Percentiles rank a stretch among this genome's conserved stretches.
These are phyloP conservation scores for Biston betularia DNA, from an alignment of 2,888 invertebrate species.

Conservation along the genomic window DNA sequence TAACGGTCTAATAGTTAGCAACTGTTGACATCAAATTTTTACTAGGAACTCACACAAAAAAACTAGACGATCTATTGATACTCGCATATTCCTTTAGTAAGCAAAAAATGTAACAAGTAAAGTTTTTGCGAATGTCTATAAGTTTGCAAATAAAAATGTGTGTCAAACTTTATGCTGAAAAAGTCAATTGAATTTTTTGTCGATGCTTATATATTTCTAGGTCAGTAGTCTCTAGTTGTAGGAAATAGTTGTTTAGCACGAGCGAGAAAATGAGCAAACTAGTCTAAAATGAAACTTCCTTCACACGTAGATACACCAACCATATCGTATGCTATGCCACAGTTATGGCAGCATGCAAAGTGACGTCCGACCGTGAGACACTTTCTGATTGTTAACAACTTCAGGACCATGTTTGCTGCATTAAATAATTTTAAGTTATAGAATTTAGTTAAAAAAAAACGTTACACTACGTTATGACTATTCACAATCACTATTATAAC, in stretches of 20 bases:
- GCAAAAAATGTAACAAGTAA: constrained; percentile 32
- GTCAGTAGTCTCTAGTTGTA: constrained; percentile 24
- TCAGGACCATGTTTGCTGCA: too few species aligned
- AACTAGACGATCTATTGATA: constrained; percentile 5
- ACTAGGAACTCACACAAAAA: constrained; percentile 16
- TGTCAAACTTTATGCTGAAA: constrained; percentile 47
- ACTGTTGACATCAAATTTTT: constrained; percentile 19
- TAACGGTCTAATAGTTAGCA: constrained; percentile 47
- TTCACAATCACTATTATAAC: too few species aligned
- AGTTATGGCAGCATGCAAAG: not conserved
- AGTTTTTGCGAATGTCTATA: constrained; percentile 30
- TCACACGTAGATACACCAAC: constrained; percentile 6
- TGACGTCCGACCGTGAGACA: not conserved
- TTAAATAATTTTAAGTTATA: too few species aligned
- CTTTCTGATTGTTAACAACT: too few species aligned
- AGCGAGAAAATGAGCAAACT: constrained; percentile 27
- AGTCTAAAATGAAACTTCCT: constrained; percentile 33
- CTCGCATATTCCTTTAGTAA: constrained; percentile 28
- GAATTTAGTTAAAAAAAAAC: too few species aligned
- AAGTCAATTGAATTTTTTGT: constrained; percentile 37
- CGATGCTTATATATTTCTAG: constrained; percentile 27
- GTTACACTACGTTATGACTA: too few species aligned
- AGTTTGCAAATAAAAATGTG: constrained; percentile 39
- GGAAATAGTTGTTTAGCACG: constrained; percentile 27
- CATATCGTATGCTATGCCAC: constrained; percentile 4